Percentiles rank a stretch among this genome's conserved stretches.
These are phyloP conservation scores for Strigops habroptila DNA, from an alignment of 2,113 vertebrate species.

Conservation along the genomic window DNA sequence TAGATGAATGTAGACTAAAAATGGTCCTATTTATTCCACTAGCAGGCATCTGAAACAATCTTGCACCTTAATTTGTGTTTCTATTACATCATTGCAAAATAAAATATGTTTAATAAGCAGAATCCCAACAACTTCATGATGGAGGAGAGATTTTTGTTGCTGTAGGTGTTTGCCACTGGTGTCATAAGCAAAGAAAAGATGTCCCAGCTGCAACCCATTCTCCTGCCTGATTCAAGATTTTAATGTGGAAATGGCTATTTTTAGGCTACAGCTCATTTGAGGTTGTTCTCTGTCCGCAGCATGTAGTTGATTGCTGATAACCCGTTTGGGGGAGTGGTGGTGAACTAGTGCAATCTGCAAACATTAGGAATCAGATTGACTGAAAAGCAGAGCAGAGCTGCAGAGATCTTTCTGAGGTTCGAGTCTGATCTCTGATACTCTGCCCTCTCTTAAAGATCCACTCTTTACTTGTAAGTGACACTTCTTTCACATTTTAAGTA, in stretches of 20 bases:
- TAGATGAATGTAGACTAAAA: slow-evolving; percentile 19
- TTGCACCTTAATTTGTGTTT: slow-evolving; percentile 14
- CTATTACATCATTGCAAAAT: background rate
- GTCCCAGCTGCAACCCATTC: slow-evolving; percentile 45
- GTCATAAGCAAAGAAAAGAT: slow-evolving; percentile 60
- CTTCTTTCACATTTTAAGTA: slow-evolving; percentile 60
- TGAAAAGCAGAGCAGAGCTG: slow-evolving; percentile 59
- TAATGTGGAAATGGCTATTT: slow-evolving; percentile 77
- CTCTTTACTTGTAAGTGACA: slow-evolving; percentile 31
- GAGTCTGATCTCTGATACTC: slow-evolving; percentile 2
- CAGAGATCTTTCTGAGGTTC: slow-evolving; percentile 1
- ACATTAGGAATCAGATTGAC: slow-evolving; percentile 60
- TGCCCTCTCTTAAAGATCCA: slow-evolving; percentile 28
- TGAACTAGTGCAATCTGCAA: slow-evolving; percentile 66
- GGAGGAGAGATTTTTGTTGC: background rate
- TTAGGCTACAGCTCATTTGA: slow-evolving; percentile 67
- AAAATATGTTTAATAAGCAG: slow-evolving; percentile 15
- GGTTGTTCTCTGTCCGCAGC: slow-evolving; percentile 58
- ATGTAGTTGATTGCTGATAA: slow-evolving; percentile 73
- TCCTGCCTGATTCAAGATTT: slow-evolving; percentile 43
- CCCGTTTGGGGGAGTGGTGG: slow-evolving; percentile 13
- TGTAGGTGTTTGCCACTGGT: slow-evolving; percentile 39
- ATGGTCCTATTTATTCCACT: slow-evolving; percentile 8
- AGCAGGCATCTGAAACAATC: background rate
- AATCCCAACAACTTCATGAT: background rate